These are phyloP conservation scores for Mastomys natalensis DNA, from an alignment of 2,113 vertebrate species.

Conservation along the genomic window DNA sequence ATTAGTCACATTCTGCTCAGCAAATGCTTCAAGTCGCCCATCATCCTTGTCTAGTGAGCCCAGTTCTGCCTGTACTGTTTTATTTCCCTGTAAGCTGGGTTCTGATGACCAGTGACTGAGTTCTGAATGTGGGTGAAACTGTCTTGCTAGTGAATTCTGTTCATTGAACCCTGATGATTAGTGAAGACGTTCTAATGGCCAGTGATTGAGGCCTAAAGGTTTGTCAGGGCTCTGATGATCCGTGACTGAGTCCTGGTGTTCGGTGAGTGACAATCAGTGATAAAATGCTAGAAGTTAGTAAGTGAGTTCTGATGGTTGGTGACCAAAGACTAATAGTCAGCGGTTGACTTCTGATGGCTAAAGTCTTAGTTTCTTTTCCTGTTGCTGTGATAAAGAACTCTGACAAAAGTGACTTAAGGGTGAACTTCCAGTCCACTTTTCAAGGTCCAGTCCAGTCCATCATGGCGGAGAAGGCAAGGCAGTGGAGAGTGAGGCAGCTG, in stretches of 20 bases:
- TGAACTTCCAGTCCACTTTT: neutral
- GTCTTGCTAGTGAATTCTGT: no score
- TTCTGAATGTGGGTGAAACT: neutral
- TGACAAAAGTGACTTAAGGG: neutral
- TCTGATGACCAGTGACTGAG: fast-evolving
- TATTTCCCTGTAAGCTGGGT: neutral
- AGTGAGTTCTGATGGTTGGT: neutral
- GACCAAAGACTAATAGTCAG: neutral
- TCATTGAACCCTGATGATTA: neutral
- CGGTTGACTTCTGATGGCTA: neutral
- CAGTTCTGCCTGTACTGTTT: fast-evolving
- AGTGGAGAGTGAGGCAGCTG: neutral
- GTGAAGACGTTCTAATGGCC: neutral
- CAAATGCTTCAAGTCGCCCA: neutral
- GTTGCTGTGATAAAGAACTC: neutral
- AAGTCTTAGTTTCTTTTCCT: neutral
- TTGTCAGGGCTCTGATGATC: neutral
- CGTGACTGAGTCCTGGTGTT: neutral
- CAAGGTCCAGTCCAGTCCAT: neutral
- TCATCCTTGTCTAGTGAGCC: neutral
- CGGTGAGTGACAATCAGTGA: neutral
- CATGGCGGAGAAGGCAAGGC: neutral
- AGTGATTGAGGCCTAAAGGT: neutral
- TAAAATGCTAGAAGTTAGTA: no score
- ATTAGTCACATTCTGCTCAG: neutral